Conservation (phyloP, 2,797 vertebrate genomes). For the Neomorphus geoffroyi region DNA sequence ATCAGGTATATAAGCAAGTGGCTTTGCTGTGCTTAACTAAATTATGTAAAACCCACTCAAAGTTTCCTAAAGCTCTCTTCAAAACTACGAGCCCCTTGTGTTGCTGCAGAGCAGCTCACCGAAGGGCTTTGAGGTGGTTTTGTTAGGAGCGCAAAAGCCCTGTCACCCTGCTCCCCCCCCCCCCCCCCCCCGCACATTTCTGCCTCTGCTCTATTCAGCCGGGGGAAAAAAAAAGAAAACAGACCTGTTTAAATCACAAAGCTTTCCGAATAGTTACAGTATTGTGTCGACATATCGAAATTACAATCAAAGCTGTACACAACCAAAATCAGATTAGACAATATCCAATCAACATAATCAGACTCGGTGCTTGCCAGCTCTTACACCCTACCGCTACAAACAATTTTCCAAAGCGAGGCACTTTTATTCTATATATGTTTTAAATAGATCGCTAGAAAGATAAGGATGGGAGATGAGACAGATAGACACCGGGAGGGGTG, state of each 20-base stretch:
- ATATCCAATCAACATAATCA: conserved; percentile 66
- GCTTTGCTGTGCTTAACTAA: conserved; percentile 54
- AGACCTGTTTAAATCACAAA: conserved; percentile 49
- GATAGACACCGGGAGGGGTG: background rate
- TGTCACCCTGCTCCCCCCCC: background rate
- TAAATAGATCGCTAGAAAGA: background rate
- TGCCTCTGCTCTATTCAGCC: background rate
- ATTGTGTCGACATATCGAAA: conserved; percentile 49
- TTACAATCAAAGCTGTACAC: conserved; percentile 56
- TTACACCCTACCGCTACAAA: background rate
- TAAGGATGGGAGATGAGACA: background rate
- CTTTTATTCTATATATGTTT: background rate
- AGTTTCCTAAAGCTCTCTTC: conserved; percentile 60
- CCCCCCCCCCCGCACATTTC: background rate
- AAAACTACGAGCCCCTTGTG: conserved; percentile 3
- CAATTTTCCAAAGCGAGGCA: background rate
- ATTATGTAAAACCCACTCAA: conserved; percentile 63
- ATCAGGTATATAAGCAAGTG: conserved; percentile 54
- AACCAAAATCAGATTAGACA: conserved; percentile 71
- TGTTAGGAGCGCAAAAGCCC: background rate
- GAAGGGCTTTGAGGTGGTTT: conserved; percentile 44
- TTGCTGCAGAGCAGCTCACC: background rate
- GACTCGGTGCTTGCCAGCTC: background rate
- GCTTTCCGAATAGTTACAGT: conserved; percentile 4
- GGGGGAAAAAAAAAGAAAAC: background rate